A percentile compares a stretch with the other conserved stretches of the same genome.
Evolutionary conservation across 35 echinoderm and acorn worm genomes (phyloP).

Genomic region (Diadema setosum): DNA sequence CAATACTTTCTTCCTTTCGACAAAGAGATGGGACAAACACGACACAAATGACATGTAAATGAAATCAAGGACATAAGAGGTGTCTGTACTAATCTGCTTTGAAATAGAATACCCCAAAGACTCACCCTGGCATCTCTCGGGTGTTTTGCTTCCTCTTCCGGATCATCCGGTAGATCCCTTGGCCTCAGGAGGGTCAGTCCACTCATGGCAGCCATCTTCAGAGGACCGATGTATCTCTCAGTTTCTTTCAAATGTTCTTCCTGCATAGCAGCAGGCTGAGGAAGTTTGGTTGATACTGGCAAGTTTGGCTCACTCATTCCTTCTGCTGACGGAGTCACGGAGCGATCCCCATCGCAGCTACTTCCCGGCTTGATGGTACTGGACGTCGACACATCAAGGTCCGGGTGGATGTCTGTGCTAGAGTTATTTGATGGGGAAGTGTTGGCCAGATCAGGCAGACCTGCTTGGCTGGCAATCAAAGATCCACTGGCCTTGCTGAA

Average conservation of each 20-base stretch:
- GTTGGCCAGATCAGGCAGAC: background rate
- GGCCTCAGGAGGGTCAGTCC: constrained; percentile 88
- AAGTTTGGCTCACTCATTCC: background rate
- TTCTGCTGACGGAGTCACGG: background rate
- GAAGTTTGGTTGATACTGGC: background rate
- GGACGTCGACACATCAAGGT: background rate
- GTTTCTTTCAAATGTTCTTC: background rate
- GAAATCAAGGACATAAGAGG: no score
- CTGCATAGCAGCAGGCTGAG: background rate
- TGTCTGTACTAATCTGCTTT: no score
- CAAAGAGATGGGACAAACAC: no score
- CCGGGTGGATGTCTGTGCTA: background rate
- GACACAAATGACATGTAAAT: background rate
- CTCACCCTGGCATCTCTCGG: constrained; percentile 97
- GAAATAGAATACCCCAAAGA: no score
- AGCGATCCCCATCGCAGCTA: no score
- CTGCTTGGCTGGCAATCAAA: no score
- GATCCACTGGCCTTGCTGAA: no score
- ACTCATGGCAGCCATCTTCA: constrained; percentile 98
- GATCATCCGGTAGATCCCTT: constrained; percentile 36
- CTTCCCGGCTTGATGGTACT: no score
- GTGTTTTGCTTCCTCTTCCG: constrained; percentile 49
- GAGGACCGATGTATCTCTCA: constrained; percentile 68
- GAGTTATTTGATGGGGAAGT: background rate
- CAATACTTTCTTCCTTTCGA: no score